phyloP scores from a whole-genome alignment of 2,888 invertebrate genomes.

The Eudasyphora cyanicolor region DNA sequence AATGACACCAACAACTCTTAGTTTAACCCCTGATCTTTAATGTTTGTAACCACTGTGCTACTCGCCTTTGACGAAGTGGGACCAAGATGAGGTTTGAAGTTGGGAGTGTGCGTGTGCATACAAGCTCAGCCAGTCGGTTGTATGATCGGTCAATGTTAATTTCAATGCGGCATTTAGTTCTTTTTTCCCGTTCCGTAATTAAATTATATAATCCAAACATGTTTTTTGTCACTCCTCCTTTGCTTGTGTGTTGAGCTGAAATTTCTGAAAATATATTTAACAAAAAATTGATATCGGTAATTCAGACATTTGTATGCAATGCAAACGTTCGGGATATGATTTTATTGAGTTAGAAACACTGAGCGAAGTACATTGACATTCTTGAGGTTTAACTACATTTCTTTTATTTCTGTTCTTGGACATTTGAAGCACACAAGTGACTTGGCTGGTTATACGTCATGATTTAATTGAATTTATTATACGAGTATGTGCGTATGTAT shows the following conservation, averaged over 20 bases:
- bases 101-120: neutral
- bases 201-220: slow-evolving; percentile 60
- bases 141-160: slow-evolving; percentile 62
- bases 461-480: neutral
- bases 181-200: slow-evolving; percentile 61
- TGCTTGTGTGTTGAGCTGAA: neutral
- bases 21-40: no score
- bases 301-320: slow-evolving; percentile 7
- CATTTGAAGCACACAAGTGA: neutral
- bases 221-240: slow-evolving; percentile 34
- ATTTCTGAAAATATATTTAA: neutral
- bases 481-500: no score
- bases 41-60: neutral
- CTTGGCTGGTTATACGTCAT: neutral
- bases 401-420: slow-evolving; percentile 1
- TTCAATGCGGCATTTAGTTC: slow-evolving; percentile 46
- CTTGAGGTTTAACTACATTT: neutral
- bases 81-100: neutral
- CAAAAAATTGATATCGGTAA: neutral
- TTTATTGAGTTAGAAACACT: slow-evolving; percentile 18
- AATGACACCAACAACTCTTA: no score
- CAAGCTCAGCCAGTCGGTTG: neutral
- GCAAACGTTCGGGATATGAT: neutral
- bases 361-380: slow-evolving; percentile 48
- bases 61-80: neutral